Evolutionary conservation across 2,797 vertebrate species (phyloP), one percentile per base, ranked within the genome.

Genomic region (Enteromius paludinosus): DNA sequence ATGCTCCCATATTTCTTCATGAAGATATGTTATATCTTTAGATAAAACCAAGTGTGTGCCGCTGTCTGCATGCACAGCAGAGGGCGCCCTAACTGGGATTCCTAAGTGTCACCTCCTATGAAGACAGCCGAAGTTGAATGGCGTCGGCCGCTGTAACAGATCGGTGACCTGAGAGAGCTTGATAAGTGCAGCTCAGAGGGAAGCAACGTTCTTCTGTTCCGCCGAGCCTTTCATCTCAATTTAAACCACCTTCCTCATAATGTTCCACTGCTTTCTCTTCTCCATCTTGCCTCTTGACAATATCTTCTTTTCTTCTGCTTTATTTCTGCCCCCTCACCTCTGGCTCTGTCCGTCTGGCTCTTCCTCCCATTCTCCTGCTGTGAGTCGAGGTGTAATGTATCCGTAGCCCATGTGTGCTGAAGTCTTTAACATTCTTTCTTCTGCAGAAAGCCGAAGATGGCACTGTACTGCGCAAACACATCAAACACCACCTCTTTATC

Each of bases 311-410:
- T 79, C 81, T 80, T 78, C 11, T 82, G 68, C 78, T 76, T 83
- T 70, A 62, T 79, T 84, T 81, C 71, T 80, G 78, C 71, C 69
- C 33, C 73, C 79, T 78, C 83, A 78, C 68, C 82, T 62, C 72
- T 78, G 43, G 12, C 69, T 74, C 74, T 33, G 64, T 80, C 68
- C 52, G 17, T 75, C 82, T 79, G 43, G 14, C 61, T 69, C 69
- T 23, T 54, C 73, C 52, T 61, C 68, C 66, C 47, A 66, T 56
- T 70, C 52, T 83, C 85, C 86, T 54, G 73, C 89, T 88, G 85
- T 86, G 86, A 73, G 62, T 70, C 38, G 75, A 81, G 78, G 74
- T 86, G 78, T 88, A 87, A 82, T 84, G 66, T 88, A 83, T 87
- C 77, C 66, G 47, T 38, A 66, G 73, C 64, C 87, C 87, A 88